phyloP scores from a whole-genome alignment of 2,113 vertebrate species.

The Protobothrops flavoviridis region DNA sequence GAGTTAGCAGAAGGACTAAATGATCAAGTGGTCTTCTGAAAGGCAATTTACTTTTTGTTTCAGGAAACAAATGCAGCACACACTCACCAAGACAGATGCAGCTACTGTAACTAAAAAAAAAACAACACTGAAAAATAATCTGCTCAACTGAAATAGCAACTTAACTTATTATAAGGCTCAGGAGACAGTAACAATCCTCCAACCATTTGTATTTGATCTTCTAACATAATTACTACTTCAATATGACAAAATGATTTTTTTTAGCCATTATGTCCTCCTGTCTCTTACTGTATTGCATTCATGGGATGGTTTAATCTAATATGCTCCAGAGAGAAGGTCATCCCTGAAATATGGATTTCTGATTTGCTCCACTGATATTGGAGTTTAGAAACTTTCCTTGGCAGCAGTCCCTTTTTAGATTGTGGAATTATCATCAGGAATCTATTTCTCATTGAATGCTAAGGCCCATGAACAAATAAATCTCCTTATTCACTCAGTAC shows the following conservation, averaged over 20 bases:
- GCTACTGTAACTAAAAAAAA: not conserved
- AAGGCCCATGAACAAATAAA: not conserved
- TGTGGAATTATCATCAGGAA: not conserved
- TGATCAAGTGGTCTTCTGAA: constrained; percentile 47
- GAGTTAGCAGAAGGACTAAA: constrained; percentile 5
- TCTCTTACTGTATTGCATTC: not conserved
- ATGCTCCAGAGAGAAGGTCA: not conserved
- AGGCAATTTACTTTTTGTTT: not conserved
- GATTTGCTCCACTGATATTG: not conserved
- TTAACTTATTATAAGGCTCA: not conserved
- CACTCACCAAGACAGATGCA: not conserved
- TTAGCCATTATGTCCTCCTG: not conserved
- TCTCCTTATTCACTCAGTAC: not conserved
- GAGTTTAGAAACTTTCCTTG: not conserved
- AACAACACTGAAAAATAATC: not conserved
- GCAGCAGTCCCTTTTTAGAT: not conserved
- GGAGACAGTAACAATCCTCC: not conserved
- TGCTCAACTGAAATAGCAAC: not conserved
- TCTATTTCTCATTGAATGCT: not conserved
- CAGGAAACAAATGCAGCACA: not conserved
- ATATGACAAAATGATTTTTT: not conserved
- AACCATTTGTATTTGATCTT: constrained; percentile 19
- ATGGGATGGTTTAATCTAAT: not conserved
- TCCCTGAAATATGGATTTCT: not conserved
- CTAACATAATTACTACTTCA: not conserved